These are phyloP conservation scores for Melanotaenia maccullochi DNA, from an alignment of 2,797 vertebrate genomes.

Conservation along the genomic window DNA sequence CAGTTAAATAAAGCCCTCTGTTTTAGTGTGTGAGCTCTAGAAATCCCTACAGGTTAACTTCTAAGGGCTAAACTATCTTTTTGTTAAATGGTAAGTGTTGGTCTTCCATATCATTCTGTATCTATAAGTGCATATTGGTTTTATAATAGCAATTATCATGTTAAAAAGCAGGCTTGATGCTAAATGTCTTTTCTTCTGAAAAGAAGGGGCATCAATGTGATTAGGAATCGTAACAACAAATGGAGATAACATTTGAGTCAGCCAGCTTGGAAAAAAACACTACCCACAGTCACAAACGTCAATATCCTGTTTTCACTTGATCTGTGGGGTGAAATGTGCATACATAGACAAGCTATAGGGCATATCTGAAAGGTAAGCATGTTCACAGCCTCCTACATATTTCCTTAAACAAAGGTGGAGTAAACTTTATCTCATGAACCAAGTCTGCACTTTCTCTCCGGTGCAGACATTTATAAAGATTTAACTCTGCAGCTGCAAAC, in stretches of 20 bases:
- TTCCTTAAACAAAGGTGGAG: conserved; percentile 7
- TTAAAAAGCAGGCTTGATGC: conserved; percentile 11
- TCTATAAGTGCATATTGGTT: conserved; percentile 17
- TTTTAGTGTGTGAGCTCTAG: conserved; percentile 22
- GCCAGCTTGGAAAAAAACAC: not conserved
- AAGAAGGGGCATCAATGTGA: not conserved
- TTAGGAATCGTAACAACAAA: conserved; percentile 2
- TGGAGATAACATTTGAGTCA: not conserved
- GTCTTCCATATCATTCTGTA: conserved; percentile 7
- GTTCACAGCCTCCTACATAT: not conserved
- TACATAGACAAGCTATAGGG: not conserved
- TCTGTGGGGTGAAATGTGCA: not conserved
- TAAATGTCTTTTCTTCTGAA: not conserved
- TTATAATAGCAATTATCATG: conserved; percentile 5
- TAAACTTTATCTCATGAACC: not conserved
- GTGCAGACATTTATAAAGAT: not conserved
- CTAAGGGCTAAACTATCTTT: conserved; percentile 8
- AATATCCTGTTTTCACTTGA: conserved; percentile 14
- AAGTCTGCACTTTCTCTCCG: not conserved
- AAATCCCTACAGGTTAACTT: conserved; percentile 20
- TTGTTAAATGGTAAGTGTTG: conserved; percentile 25
- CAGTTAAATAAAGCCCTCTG: conserved; percentile 28
- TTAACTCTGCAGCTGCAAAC: conserved; percentile 9
- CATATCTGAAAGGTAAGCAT: not conserved
- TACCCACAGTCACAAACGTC: conserved; percentile 3